Evolutionary conservation across 2,113 vertebrate genomes (phyloP).

Genomic region (Lasiurus borealis): DNA sequence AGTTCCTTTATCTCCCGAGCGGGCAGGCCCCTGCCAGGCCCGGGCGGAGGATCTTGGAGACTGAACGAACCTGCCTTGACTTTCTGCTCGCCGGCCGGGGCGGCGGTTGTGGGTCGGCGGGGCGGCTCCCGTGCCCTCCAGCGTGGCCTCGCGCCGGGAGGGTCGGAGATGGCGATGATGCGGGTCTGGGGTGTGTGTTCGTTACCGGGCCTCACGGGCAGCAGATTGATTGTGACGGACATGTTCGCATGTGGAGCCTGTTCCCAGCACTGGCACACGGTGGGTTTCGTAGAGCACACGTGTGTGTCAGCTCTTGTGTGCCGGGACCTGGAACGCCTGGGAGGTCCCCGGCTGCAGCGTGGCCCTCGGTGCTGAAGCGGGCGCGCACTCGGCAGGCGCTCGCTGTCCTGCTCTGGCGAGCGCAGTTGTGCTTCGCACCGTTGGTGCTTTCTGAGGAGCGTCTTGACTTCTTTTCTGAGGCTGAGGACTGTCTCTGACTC

Average conservation of each 20-base stretch:
- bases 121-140: neutral
- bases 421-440: neutral
- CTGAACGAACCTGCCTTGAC: neutral
- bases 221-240: neutral
- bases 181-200: neutral
- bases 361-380: neutral
- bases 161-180: neutral
- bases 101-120: neutral
- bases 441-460: neutral
- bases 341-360: neutral
- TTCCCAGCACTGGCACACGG: neutral
- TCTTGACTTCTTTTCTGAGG: neutral
- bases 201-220: neutral
- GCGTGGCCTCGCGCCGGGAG: neutral
- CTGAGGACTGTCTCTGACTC: neutral
- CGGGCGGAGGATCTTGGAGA: neutral
- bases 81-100: neutral
- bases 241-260: neutral
- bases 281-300: neutral
- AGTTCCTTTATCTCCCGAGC: too few relatives aligned
- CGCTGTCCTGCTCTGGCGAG: neutral
- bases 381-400: conserved; percentile 38
- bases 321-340: neutral
- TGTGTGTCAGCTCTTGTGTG: conserved; percentile 20
- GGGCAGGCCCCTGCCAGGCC: neutral